These are phyloP conservation scores for Donacobius atricapilla DNA, from an alignment of 2,113 vertebrate genomes.

Conservation along the genomic window DNA sequence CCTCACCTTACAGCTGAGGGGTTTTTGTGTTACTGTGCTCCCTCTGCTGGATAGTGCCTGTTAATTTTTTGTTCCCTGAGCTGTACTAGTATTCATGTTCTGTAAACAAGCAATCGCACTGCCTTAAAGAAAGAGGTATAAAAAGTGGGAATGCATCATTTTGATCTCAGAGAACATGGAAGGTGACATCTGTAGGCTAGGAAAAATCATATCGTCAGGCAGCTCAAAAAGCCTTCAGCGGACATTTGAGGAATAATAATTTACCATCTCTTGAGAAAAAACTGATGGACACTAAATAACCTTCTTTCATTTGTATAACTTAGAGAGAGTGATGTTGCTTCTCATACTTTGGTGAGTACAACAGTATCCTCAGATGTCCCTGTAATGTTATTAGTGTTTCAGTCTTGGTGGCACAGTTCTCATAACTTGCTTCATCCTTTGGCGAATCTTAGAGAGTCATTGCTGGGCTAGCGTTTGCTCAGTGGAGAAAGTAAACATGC, in stretches of 20 bases:
- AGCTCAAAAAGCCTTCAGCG: not conserved
- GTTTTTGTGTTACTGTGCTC: conserved; percentile 27
- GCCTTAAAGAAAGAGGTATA: not conserved
- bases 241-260: not conserved
- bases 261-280: not conserved
- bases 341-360: not conserved
- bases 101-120: not conserved
- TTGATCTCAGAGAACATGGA: not conserved
- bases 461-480: not conserved
- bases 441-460: not conserved
- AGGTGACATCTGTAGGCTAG: not conserved
- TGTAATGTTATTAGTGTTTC: not conserved
- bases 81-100: not conserved
- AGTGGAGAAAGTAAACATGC: not conserved
- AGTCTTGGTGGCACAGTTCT: not conserved
- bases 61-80: not conserved
- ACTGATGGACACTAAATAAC: not conserved
- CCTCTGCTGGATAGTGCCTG: conserved; percentile 53
- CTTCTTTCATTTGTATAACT: not conserved
- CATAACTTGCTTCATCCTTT: not conserved
- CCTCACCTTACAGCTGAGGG: not conserved
- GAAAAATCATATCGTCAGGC: not conserved
- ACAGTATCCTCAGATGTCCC: not conserved
- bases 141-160: not conserved
- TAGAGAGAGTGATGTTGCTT: not conserved